Evolutionary conservation across 1,140 invertebrate species (phyloP).

Genomic region (Scaptomyza montana): DNA sequence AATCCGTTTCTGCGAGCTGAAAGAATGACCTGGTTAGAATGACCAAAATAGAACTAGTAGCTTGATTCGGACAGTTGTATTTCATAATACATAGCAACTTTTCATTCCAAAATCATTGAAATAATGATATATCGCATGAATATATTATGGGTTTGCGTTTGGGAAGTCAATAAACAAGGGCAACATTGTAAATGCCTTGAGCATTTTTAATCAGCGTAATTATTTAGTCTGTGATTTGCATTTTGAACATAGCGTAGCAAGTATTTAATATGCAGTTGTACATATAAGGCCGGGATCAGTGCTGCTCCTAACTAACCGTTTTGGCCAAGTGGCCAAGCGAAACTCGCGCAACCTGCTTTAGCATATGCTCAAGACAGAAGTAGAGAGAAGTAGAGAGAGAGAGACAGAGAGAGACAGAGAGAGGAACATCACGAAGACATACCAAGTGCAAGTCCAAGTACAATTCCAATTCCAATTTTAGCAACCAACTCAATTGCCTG

Average conservation of each 20-base stretch:
- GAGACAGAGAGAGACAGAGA: not conserved
- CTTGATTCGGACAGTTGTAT: no score
- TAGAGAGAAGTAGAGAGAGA: not conserved
- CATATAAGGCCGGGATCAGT: not conserved
- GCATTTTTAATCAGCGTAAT: slow-evolving; percentile 3
- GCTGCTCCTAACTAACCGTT: not conserved
- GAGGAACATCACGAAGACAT: slow-evolving; percentile 15
- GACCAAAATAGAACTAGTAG: no score
- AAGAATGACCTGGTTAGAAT: no score
- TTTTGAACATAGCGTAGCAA: not conserved
- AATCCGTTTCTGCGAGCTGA: no score
- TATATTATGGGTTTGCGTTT: not conserved
- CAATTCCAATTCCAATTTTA: slow-evolving; percentile 36
- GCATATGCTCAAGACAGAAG: not conserved
- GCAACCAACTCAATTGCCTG: slow-evolving; percentile 36
- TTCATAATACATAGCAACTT: no score
- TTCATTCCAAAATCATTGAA: no score
- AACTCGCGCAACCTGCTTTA: not conserved
- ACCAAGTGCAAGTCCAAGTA: not conserved
- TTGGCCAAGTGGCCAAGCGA: slow-evolving; percentile 1
- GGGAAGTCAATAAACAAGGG: not conserved
- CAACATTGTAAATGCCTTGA: not conserved
- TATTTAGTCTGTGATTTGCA: not conserved
- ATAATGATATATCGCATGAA: no score
- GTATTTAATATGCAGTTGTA: not conserved